Conservation (phyloP, 2,797 vertebrate genomes). For the Nannoperca australis region DNA sequence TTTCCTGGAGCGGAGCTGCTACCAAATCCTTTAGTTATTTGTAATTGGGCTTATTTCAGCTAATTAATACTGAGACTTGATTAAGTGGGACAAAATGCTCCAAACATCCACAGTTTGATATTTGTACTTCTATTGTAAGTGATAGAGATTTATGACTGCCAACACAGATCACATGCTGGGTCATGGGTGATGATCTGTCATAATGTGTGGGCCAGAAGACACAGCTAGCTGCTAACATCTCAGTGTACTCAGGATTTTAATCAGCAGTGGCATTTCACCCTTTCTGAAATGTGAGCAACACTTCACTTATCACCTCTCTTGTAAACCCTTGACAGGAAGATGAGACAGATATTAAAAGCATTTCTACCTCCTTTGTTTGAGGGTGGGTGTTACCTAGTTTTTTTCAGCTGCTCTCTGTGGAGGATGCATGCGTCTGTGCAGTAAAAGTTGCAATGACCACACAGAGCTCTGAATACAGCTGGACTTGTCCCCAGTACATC, state of each 20-base stretch:
- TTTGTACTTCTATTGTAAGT: background rate
- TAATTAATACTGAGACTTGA: background rate
- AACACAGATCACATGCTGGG: background rate
- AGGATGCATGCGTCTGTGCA: background rate
- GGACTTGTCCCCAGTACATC: slow-evolving; percentile 9
- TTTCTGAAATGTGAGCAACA: slow-evolving; percentile 1
- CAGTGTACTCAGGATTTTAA: slow-evolving; percentile 23
- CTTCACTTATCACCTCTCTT: slow-evolving; percentile 37
- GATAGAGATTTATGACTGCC: background rate
- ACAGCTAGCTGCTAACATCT: background rate
- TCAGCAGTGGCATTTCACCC: slow-evolving; percentile 33
- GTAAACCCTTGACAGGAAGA: slow-evolving; percentile 34
- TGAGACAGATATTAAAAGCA: slow-evolving; percentile 32
- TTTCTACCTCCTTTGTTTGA: slow-evolving; percentile 6
- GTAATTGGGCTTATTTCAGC: background rate
- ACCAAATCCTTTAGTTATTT: background rate
- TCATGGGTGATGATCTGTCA: background rate
- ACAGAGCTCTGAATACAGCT: slow-evolving; percentile 29
- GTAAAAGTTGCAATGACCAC: slow-evolving; percentile 1
- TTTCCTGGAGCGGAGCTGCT: background rate
- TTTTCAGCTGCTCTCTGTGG: slow-evolving; percentile 12
- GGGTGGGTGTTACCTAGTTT: slow-evolving; percentile 13
- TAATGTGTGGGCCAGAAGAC: background rate
- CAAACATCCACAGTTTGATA: background rate
- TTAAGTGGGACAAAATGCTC: background rate